These are phyloP conservation scores for Metopia argyrocephala DNA, from an alignment of 2,888 invertebrate genomes.

Conservation along the genomic window DNA sequence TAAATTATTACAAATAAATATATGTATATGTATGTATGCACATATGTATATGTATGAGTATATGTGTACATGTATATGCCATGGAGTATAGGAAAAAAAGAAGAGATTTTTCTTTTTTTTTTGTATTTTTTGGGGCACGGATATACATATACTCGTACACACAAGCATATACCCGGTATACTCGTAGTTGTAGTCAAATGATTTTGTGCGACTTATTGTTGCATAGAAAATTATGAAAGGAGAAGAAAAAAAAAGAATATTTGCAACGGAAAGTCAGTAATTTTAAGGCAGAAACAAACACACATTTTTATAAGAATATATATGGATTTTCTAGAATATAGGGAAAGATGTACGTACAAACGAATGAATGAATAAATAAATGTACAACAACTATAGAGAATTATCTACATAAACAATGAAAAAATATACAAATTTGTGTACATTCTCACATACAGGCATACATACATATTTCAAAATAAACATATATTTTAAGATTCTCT, in stretches of 20 bases:
- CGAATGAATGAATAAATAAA: conserved; percentile 20
- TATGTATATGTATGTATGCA: no score
- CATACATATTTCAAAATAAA: neutral
- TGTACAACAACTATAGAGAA: conserved; percentile 22
- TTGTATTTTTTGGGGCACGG: neutral
- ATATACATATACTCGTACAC: neutral
- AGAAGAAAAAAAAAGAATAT: conserved; percentile 24
- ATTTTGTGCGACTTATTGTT: conserved; percentile 31
- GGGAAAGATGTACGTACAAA: neutral
- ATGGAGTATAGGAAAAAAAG: neutral
- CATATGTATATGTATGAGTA: no score
- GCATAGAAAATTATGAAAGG: conserved; percentile 13
- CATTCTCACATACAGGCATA: neutral
- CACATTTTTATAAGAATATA: neutral
- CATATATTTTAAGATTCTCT: no score
- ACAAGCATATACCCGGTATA: neutral
- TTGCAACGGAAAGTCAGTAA: conserved; percentile 68
- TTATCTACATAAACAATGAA: neutral
- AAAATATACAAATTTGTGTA: neutral
- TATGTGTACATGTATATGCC: no score
- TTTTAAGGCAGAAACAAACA: conserved; percentile 60
- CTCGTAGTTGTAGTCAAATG: conserved; percentile 25
- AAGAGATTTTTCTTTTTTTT: no score
- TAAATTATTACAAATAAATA: no score
- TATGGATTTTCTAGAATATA: neutral